A percentile compares a stretch with the other conserved stretches of the same genome.
Conservation (phyloP, 2,888 invertebrate genomes). For the Stenodera caucasica region DNA sequence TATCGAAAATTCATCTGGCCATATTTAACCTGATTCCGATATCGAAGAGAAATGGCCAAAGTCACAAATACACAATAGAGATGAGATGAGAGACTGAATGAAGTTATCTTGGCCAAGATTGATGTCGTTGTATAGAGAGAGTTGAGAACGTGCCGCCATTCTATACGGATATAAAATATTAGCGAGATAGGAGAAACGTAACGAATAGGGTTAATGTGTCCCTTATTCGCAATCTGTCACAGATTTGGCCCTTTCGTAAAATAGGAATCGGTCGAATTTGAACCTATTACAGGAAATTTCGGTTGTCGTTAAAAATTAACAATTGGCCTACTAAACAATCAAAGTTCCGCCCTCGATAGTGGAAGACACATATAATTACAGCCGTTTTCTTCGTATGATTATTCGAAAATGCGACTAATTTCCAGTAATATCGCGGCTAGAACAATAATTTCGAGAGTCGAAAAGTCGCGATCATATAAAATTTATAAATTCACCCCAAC, state of each 20-base stretch:
- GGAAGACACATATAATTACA: too few species aligned
- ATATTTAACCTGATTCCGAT: not conserved
- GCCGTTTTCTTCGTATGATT: too few species aligned
- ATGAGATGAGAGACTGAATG: conserved; percentile 10
- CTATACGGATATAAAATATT: conserved; percentile 32
- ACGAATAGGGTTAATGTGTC: conserved; percentile 16
- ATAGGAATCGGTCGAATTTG: too few species aligned
- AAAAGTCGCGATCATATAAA: not conserved
- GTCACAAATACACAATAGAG: not conserved
- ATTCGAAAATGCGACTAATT: too few species aligned
- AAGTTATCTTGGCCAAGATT: conserved; percentile 27
- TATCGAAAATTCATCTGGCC: not conserved
- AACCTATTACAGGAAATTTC: conserved; percentile 39
- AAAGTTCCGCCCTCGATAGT: too few species aligned
- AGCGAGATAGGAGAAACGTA: conserved; percentile 22
- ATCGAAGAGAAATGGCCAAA: conserved; percentile 7
- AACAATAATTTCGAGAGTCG: too few species aligned
- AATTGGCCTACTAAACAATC: too few species aligned
- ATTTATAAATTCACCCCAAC: not conserved
- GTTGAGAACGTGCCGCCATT: conserved; percentile 14
- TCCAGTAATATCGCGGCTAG: too few species aligned
- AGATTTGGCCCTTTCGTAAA: conserved; percentile 42
- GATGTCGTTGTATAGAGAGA: conserved; percentile 28
- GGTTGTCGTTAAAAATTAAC: too few species aligned
- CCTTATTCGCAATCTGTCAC: conserved; percentile 42